Conservation (phyloP, 2,888 invertebrate species). For the Chaetoderma sp. region DNA sequence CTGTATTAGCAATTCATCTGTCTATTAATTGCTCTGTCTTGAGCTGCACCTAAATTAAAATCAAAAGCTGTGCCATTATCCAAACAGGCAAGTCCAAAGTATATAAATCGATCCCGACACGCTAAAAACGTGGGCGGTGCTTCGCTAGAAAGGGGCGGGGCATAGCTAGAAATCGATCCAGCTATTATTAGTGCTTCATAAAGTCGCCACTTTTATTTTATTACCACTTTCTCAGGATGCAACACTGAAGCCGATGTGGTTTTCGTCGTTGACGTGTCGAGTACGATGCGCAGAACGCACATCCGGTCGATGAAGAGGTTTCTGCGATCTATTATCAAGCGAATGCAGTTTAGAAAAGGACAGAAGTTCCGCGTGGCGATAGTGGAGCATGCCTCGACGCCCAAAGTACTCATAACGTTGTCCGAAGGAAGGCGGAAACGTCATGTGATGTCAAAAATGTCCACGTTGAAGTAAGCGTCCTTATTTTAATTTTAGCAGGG, state of each 20-base stretch:
- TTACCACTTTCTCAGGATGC: conserved; percentile 50
- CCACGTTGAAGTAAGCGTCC: conserved; percentile 48
- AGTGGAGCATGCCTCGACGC: conserved; percentile 49
- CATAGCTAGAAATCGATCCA: no score
- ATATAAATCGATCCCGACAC: no score
- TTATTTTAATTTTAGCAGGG: no score
- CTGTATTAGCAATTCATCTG: no score
- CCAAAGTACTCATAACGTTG: conserved; percentile 46
- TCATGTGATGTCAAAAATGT: conserved; percentile 45
- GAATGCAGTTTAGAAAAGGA: conserved; percentile 52
- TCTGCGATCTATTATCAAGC: conserved; percentile 48
- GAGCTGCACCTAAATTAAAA: no score
- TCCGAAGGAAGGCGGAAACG: conserved; percentile 46
- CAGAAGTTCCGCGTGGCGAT: conserved; percentile 53
- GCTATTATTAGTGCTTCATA: neutral
- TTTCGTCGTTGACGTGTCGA: conserved; percentile 60
- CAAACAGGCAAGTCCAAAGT: no score
- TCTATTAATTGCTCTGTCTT: no score
- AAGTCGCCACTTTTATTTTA: neutral
- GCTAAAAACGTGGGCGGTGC: no score
- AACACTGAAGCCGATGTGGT: conserved; percentile 54
- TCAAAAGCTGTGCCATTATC: no score
- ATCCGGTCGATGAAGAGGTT: conserved; percentile 52
- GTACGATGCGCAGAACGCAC: conserved; percentile 52
- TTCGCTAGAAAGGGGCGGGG: no score